Evolutionary conservation across 1,140 invertebrate genomes (phyloP).

Genomic region (Coenobita brevimanus): DNA sequence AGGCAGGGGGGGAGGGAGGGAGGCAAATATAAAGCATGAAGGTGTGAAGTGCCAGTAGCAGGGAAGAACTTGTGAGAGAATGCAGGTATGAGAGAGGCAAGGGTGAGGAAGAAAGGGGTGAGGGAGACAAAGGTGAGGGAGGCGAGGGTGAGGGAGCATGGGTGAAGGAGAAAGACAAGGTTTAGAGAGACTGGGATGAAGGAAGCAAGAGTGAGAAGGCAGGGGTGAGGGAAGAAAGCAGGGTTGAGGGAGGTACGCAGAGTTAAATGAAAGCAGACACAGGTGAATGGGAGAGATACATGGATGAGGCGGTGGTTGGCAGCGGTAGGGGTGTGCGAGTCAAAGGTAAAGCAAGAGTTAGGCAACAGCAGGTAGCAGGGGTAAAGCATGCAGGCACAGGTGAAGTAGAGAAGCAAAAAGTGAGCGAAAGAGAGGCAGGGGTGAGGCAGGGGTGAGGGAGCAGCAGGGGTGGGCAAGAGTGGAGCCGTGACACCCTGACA

Average conservation of each 20-base stretch:
- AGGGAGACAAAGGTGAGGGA: no score
- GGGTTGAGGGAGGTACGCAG: no score
- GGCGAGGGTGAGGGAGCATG: no score
- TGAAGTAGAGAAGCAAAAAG: background rate
- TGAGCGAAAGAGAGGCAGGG: background rate
- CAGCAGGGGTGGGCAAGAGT: background rate
- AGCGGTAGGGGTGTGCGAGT: background rate
- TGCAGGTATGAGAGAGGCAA: background rate
- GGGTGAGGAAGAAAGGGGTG: background rate
- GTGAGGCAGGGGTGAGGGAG: slow-evolving; percentile 4
- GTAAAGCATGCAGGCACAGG: background rate
- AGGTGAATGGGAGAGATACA: slow-evolving; percentile 17
- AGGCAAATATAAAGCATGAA: background rate
- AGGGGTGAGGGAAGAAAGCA: background rate
- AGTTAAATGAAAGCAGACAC: no score
- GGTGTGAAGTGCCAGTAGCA: no score
- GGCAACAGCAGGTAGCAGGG: background rate
- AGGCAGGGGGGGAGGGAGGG: background rate
- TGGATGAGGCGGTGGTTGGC: background rate
- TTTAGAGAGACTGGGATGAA: background rate
- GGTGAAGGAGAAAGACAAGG: no score
- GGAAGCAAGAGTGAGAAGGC: slow-evolving; percentile 18
- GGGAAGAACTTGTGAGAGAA: background rate
- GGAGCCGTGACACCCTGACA: slow-evolving; percentile 51
- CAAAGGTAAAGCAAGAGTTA: background rate